Evolutionary conservation across 2,797 vertebrate genomes (phyloP).

Genomic region (Huso huso): DNA sequence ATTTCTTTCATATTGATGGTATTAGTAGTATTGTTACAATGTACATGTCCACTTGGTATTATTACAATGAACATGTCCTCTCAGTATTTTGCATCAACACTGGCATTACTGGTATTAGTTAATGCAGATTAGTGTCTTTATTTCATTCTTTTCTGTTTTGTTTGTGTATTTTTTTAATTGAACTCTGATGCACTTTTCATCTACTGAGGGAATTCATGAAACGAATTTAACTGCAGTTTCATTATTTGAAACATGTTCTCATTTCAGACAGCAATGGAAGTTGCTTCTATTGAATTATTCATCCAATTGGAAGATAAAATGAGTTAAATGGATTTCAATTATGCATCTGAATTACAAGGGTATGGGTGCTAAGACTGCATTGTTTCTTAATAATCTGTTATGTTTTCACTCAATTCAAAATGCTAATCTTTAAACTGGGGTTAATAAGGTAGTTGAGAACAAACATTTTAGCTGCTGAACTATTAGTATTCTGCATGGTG

Average conservation of each 20-base stretch:
- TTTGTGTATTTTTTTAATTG: too few species aligned
- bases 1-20: too few species aligned
- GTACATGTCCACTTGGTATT: too few species aligned
- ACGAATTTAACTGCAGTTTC: not conserved
- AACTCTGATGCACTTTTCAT: not conserved
- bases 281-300: conserved; percentile 2
- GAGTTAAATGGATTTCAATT: not conserved
- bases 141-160: too few species aligned
- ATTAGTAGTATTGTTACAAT: too few species aligned
- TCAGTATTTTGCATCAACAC: too few species aligned
- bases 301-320: not conserved
- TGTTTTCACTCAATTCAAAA: not conserved
- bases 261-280: not conserved
- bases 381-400: not conserved
- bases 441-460: not conserved
- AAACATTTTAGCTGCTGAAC: too few species aligned
- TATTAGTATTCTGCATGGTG: too few species aligned
- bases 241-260: not conserved
- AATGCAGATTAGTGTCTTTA: too few species aligned
- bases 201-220: not conserved
- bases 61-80: too few species aligned
- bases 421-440: not conserved
- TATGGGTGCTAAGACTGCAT: not conserved
- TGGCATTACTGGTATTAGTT: too few species aligned
- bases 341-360: not conserved